Evolutionary conservation across 2,113 vertebrate genomes (phyloP), one percentile per base, ranked within the genome.

Genomic region (Paratilapia polleni): DNA sequence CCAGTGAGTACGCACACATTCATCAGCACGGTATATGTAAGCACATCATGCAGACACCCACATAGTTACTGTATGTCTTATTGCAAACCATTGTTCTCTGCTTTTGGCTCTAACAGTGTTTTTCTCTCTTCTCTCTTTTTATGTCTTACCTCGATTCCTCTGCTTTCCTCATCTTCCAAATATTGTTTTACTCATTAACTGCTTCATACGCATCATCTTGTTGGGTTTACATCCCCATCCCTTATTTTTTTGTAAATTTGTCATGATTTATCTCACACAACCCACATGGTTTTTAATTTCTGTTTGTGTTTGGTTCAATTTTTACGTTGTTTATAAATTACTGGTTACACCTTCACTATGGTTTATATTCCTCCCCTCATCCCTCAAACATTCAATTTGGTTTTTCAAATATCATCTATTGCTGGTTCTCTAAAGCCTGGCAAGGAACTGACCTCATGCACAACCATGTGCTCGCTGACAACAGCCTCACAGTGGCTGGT

Each of bases 371-470:
- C 9, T 24, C 38, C 15, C n/a, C n/a, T 64, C 49, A 22, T 19
- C 24, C 58, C 47, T n/a, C 47, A 52, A 34, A 43, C 80, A 31
- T 84, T 77, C 0, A 31, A 64, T 79, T 82, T 87, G 79, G 58
- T 89, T 87, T 80, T 2, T 58, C 77, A 47, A 57, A 68, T 28
- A 17, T 60, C 77, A 0, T 60, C 36, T 17, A 52, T 64, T 56
- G 58, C 47, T 78, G 52, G 54, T 49, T 87, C 95, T 57, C 19
- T 3, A 70, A 87, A 99, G 98, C 98, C 95, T 99, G 98, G 98
- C 98, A 99, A 96, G 98, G 98, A 96, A 99, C 98, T 95, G 98
- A 99, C 96, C 97, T 99, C 97, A 99, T 99, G 98, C 98, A 99
- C 97, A 99, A 99, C 97, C 98, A 99, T 88, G 98, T 99, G 94